These are phyloP conservation scores for Sycophaga agraensis DNA, from an alignment of 1,140 invertebrate species.

Conservation along the genomic window DNA sequence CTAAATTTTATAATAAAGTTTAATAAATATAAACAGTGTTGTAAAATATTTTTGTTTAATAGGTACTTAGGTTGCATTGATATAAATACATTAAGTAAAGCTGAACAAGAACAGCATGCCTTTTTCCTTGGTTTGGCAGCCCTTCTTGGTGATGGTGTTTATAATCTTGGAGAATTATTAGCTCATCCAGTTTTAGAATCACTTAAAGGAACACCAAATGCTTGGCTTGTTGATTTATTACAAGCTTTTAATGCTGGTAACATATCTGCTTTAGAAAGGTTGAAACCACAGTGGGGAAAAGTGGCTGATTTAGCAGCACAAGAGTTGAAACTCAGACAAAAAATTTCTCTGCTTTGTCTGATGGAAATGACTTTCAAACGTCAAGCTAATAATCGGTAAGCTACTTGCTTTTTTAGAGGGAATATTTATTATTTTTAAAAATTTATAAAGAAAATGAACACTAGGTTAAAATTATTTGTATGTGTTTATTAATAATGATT, in stretches of 20 bases:
- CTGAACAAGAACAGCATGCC: slow-evolving; percentile 79
- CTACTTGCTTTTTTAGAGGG: background rate
- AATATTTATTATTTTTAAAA: too few species aligned
- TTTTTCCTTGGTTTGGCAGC: slow-evolving; percentile 92
- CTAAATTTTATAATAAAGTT: background rate
- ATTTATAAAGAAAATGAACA: too few species aligned
- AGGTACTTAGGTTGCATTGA: slow-evolving; percentile 91
- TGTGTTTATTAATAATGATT: background rate
- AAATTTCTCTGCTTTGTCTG: slow-evolving; percentile 91
- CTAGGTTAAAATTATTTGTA: too few species aligned
- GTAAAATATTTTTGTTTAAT: slow-evolving; percentile 9
- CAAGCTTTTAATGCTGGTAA: slow-evolving; percentile 92
- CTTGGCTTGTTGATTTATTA: slow-evolving; percentile 89
- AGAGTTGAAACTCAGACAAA: slow-evolving; percentile 83
- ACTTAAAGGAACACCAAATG: slow-evolving; percentile 77
- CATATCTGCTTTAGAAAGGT: slow-evolving; percentile 80
- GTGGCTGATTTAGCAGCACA: slow-evolving; percentile 86
- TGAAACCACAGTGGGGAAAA: slow-evolving; percentile 78
- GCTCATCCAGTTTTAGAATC: slow-evolving; percentile 92
- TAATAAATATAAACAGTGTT: background rate
- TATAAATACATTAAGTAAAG: slow-evolving; percentile 65
- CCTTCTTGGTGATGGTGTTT: slow-evolving; percentile 91
- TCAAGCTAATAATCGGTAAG: slow-evolving; percentile 65
- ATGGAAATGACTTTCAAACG: slow-evolving; percentile 92
- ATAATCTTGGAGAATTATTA: slow-evolving; percentile 96